Conservation (phyloP, 2,113 vertebrate species). For the Chaetops frenatus region DNA sequence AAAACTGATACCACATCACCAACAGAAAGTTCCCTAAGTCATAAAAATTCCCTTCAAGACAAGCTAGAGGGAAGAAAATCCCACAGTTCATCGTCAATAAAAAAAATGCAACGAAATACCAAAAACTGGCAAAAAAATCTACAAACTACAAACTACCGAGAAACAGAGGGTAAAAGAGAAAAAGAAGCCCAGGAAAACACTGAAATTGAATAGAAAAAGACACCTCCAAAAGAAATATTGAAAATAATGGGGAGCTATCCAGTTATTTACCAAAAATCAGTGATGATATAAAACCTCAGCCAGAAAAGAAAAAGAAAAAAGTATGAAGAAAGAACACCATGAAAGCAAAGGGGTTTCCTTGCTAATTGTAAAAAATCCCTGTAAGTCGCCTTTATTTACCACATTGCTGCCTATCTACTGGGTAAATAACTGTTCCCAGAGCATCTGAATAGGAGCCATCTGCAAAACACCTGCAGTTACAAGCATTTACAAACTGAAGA, state of each 20-base stretch:
- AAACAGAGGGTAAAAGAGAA: not conserved
- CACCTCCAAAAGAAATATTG: not conserved
- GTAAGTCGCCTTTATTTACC: not conserved
- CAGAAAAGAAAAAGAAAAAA: not conserved
- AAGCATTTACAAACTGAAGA: not conserved
- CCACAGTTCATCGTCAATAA: not conserved
- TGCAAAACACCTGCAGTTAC: not conserved
- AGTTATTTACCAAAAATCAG: not conserved
- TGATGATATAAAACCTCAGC: not conserved
- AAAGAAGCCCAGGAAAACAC: not conserved
- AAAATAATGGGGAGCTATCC: not conserved
- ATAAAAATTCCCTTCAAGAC: not conserved
- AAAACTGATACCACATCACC: not conserved
- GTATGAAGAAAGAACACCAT: not conserved
- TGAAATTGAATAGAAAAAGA: not conserved
- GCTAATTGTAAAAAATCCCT: not conserved
- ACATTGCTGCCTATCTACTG: not conserved
- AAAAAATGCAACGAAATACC: not conserved
- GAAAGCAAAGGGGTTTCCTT: not conserved
- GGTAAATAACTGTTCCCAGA: not conserved
- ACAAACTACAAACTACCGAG: not conserved
- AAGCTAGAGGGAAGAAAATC: accelerated
- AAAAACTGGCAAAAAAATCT: accelerated
- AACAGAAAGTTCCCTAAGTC: not conserved
- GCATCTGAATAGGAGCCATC: not conserved